These are phyloP conservation scores for Phyllostomus hastatus DNA, from an alignment of 2,113 vertebrate genomes.

Conservation along the genomic window DNA sequence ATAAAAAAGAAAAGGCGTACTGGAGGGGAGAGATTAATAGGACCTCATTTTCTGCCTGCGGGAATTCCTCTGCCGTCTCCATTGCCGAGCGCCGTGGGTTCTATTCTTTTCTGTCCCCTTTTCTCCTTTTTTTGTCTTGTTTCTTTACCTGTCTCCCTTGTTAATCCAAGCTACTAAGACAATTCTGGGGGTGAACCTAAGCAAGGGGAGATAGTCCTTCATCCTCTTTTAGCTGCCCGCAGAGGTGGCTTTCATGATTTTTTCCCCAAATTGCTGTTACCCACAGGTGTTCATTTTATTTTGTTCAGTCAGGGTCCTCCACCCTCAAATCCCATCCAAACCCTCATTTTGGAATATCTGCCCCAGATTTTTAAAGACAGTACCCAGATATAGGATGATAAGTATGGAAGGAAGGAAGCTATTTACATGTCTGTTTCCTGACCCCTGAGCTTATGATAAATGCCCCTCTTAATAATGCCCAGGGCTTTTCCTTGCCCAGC, in stretches of 20 bases:
- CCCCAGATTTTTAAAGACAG: not conserved
- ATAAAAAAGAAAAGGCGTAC: not conserved
- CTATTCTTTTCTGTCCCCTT: not conserved
- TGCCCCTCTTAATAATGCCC: not conserved
- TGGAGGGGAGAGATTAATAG: not conserved
- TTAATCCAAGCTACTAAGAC: not conserved
- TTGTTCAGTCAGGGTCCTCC: not conserved
- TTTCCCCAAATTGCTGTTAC: fast-evolving
- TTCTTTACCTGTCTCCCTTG: not conserved
- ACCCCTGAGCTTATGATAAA: not conserved
- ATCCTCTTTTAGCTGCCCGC: fast-evolving
- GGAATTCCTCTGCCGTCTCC: not conserved
- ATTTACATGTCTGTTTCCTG: not conserved
- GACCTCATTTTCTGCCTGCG: not conserved
- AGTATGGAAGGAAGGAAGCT: not conserved
- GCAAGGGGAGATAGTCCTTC: not conserved
- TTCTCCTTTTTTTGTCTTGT: not conserved
- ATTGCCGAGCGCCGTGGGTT: not conserved
- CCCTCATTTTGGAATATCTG: not conserved
- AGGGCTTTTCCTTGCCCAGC: not conserved
- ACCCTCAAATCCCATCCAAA: not conserved
- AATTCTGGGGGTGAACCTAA: not conserved
- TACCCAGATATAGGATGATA: not conserved
- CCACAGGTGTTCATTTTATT: not conserved
- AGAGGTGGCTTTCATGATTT: not conserved